Conservation (phyloP, 2,797 vertebrate genomes). For the Sebastes itinus region DNA sequence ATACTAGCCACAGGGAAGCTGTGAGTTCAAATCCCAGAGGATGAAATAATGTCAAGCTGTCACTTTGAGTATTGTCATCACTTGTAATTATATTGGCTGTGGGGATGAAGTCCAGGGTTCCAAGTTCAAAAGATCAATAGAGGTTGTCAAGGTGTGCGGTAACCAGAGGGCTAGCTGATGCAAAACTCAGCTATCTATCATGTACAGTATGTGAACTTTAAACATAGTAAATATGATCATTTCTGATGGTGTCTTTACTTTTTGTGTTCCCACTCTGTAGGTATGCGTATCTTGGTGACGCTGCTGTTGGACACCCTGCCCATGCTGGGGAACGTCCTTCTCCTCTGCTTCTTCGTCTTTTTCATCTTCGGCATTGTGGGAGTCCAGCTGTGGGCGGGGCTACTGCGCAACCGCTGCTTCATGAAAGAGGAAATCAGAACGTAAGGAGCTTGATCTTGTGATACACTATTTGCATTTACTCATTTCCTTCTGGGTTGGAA, state of each 20-base stretch:
- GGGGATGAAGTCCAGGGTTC: constrained; percentile 9
- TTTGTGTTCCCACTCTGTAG: constrained; percentile 71
- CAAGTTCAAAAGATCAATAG: constrained; percentile 28
- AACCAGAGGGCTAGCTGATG: not conserved
- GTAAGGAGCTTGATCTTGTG: constrained; percentile 74
- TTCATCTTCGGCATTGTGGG: constrained; percentile 99
- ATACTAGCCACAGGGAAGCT: constrained; percentile 46
- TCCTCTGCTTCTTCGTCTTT: constrained; percentile 99
- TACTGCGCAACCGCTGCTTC: constrained; percentile 97
- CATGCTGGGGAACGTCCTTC: constrained; percentile 98
- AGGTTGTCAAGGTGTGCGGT: constrained; percentile 4
- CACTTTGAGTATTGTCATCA: constrained; percentile 45
- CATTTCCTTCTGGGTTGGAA: not conserved
- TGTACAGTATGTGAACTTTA: not conserved
- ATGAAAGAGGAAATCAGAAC: constrained; percentile 83
- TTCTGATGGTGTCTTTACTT: not conserved
- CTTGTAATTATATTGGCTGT: constrained; percentile 34
- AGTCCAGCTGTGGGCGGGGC: constrained; percentile 97
- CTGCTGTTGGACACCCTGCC: constrained; percentile 98
- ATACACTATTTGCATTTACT: not conserved
- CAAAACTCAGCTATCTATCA: not conserved
- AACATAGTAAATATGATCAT: not conserved
- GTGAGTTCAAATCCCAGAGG: constrained; percentile 48
- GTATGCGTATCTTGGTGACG: constrained; percentile 98
- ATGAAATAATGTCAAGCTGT: constrained; percentile 60